These are phyloP conservation scores for Xiphorhynchus elegans DNA, from an alignment of 2,113 vertebrate genomes.

Conservation along the genomic window DNA sequence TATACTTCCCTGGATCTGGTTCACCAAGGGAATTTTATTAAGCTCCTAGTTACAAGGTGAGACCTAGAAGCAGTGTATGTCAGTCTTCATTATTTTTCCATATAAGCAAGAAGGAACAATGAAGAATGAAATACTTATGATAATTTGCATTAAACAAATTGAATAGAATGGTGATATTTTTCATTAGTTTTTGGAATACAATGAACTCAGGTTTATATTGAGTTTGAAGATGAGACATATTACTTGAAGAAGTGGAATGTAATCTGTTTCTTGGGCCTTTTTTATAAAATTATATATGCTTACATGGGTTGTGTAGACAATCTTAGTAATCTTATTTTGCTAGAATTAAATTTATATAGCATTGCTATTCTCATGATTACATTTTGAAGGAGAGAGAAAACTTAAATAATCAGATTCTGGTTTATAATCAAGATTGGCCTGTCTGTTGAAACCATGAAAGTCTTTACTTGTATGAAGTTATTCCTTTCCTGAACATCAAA, in stretches of 20 bases:
- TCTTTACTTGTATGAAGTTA: neutral
- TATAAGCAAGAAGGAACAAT: neutral
- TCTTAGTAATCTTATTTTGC: conserved; percentile 9
- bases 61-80: neutral
- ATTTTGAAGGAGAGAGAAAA: neutral
- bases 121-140: neutral
- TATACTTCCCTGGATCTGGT: neutral
- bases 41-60: neutral
- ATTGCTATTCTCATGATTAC: conserved; percentile 10
- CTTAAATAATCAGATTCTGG: neutral
- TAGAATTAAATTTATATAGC: conserved; percentile 13
- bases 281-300: neutral
- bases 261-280: conserved; percentile 3
- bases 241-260: neutral
- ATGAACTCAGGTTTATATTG: neutral
- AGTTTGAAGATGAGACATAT: neutral
- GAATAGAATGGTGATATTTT: conserved; percentile 1
- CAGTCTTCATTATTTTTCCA: neutral
- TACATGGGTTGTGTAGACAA: neutral
- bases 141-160: neutral
- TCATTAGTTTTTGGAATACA: neutral
- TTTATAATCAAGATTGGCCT: conserved; percentile 19
- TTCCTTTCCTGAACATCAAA: neutral
- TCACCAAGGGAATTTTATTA: neutral
- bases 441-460: neutral